phyloP scores from a whole-genome alignment of 2,888 invertebrate species.

The Cephus spinipes region DNA sequence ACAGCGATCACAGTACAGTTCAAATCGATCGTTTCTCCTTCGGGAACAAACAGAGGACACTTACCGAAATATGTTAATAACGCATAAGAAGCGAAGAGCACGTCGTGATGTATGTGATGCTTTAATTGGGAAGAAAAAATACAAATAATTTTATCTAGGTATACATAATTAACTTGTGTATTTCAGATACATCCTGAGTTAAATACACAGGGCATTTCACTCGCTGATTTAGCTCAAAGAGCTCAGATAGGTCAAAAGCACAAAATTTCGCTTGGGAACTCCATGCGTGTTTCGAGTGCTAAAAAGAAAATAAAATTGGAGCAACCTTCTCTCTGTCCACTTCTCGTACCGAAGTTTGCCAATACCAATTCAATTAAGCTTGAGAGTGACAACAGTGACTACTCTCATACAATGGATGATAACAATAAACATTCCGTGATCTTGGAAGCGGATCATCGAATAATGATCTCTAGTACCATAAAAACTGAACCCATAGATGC shows the following conservation, averaged over 20 bases:
- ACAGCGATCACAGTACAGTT: constrained; percentile 57
- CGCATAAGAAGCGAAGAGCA: constrained; percentile 79
- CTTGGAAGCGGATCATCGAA: constrained; percentile 49
- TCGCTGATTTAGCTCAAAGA: constrained; percentile 76
- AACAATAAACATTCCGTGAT: constrained; percentile 43
- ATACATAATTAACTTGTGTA: constrained; percentile 7
- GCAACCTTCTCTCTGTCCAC: constrained; percentile 52
- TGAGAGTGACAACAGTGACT: constrained; percentile 59
- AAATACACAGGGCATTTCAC: constrained; percentile 80
- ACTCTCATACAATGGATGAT: constrained; percentile 55
- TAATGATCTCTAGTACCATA: constrained; percentile 38
- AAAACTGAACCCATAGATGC: constrained; percentile 55
- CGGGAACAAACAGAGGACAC: constrained; percentile 74
- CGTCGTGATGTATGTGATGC: constrained; percentile 73
- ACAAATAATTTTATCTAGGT: background rate
- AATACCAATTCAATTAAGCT: constrained; percentile 46
- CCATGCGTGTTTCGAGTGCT: constrained; percentile 67
- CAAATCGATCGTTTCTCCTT: constrained; percentile 60
- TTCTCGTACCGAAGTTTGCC: constrained; percentile 66
- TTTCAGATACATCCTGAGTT: constrained; percentile 80
- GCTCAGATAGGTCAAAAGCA: constrained; percentile 67
- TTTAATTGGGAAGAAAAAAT: background rate
- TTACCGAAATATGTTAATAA: constrained; percentile 76
- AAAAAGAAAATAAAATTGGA: constrained; percentile 64
- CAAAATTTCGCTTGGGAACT: constrained; percentile 68